These are phyloP conservation scores for Caenorhabditis zanzibari DNA, from an alignment of 2,888 invertebrate species.

Conservation along the genomic window DNA sequence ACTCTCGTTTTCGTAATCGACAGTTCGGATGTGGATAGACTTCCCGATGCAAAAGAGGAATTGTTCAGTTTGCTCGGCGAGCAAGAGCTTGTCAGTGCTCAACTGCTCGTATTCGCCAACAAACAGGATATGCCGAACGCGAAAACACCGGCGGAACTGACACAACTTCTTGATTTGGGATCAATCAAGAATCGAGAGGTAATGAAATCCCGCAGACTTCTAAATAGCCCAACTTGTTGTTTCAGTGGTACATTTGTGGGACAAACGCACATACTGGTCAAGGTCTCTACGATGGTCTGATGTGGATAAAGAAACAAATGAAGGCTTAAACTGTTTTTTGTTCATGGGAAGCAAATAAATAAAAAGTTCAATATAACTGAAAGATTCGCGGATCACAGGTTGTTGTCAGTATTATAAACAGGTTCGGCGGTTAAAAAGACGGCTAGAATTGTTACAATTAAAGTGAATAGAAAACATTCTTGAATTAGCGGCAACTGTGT, in stretches of 20 bases:
- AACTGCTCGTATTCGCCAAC: constrained; percentile 64
- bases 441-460: constrained; percentile 70
- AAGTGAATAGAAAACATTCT: constrained; percentile 70
- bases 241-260: constrained; percentile 57
- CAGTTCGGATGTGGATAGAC: constrained; percentile 50
- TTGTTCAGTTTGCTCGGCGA: constrained; percentile 43
- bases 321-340: constrained; percentile 37
- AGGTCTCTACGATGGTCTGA: constrained; percentile 58
- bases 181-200: constrained; percentile 54
- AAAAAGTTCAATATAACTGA: constrained; percentile 28
- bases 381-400: constrained; percentile 43
- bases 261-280: constrained; percentile 60
- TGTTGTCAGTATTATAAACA: constrained; percentile 54
- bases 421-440: constrained; percentile 65
- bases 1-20: constrained; percentile 66
- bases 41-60: constrained; percentile 53
- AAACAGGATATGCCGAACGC: constrained; percentile 63
- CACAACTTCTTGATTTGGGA: constrained; percentile 40
- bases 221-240: not conserved
- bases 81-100: constrained; percentile 46
- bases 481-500: constrained; percentile 69
- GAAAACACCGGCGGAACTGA: constrained; percentile 36
- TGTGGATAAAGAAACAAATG: constrained; percentile 62
- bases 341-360: constrained; percentile 23
- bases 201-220: not conserved